Percentiles rank a stretch among this genome's conserved stretches.
Evolutionary conservation across 2,113 vertebrate genomes (phyloP).

Genomic region (Leuciscus idus): DNA sequence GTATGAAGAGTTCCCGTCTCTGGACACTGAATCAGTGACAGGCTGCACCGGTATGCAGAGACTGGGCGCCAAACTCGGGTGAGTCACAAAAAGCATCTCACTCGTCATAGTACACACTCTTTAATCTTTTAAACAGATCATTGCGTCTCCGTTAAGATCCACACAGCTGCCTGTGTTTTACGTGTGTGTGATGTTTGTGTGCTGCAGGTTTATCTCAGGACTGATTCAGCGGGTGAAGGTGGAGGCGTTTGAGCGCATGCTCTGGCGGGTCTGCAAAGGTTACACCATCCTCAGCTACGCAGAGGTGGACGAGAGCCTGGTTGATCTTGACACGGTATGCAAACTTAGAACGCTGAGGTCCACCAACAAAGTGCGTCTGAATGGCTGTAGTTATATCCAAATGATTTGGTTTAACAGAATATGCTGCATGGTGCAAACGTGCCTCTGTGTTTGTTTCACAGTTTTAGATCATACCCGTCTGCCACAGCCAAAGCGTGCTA

Average conservation of each 20-base stretch:
- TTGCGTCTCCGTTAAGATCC: not conserved
- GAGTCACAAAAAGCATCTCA: slow-evolving; percentile 59
- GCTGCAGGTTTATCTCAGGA: slow-evolving; percentile 88
- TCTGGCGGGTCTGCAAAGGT: slow-evolving; percentile 95
- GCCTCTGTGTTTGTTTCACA: slow-evolving; percentile 17
- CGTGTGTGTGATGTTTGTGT: slow-evolving; percentile 8
- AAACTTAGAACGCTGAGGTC: not conserved
- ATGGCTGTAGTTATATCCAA: slow-evolving; percentile 11
- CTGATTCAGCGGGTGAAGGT: slow-evolving; percentile 90
- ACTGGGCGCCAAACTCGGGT: slow-evolving; percentile 95
- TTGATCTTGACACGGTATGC: slow-evolving; percentile 92
- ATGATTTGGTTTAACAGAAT: slow-evolving; percentile 9
- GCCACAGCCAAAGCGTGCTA: not conserved
- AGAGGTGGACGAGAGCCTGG: slow-evolving; percentile 84
- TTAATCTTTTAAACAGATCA: not conserved
- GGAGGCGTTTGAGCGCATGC: slow-evolving; percentile 94
- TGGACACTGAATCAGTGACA: slow-evolving; percentile 85
- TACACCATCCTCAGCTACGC: slow-evolving; percentile 93
- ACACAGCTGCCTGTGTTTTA: slow-evolving; percentile 17
- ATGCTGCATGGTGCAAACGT: not conserved
- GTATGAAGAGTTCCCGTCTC: slow-evolving; percentile 89
- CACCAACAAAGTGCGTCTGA: not conserved
- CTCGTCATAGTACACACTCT: not conserved
- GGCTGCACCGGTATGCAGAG: slow-evolving; percentile 92
- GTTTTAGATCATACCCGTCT: not conserved